Evolutionary conservation across 2,888 invertebrate genomes (phyloP).

Genomic region (Campopleginae sp.): DNA sequence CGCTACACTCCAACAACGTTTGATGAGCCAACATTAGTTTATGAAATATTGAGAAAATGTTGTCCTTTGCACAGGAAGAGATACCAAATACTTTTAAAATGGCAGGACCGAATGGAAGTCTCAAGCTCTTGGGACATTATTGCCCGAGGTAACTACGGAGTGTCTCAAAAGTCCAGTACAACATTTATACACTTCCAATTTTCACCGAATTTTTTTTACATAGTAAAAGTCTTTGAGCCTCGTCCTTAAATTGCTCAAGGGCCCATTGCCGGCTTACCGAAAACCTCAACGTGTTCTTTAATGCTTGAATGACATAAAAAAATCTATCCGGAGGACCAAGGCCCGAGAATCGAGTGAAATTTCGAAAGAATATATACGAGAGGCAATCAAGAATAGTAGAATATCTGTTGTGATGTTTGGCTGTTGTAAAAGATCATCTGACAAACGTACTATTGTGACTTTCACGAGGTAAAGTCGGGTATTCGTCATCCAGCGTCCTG

Average conservation of each 20-base stretch:
- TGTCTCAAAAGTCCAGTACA: not conserved
- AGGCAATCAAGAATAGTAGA: constrained; percentile 34
- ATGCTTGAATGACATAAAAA: not conserved
- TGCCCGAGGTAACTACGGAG: not conserved
- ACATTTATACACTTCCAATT: not conserved
- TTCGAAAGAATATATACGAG: constrained; percentile 22
- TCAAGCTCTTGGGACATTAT: not conserved
- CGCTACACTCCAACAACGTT: constrained; percentile 67
- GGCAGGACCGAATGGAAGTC: constrained; percentile 37
- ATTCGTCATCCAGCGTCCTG: constrained; percentile 78
- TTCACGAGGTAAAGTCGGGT: constrained; percentile 79
- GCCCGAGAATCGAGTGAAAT: constrained; percentile 38
- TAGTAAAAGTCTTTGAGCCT: too few relatives aligned
- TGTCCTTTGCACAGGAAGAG: constrained; percentile 67
- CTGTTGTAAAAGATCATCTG: constrained; percentile 60
- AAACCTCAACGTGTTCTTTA: not conserved
- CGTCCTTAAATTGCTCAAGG: not conserved
- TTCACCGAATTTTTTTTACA: not conserved
- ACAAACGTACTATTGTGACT: constrained; percentile 83
- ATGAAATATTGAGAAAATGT: constrained; percentile 78
- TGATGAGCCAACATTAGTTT: constrained; percentile 78
- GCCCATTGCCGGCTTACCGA: not conserved
- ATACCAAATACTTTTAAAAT: constrained; percentile 44
- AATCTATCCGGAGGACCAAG: constrained; percentile 39
- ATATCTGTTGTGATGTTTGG: constrained; percentile 23